A percentile compares a stretch with the other conserved stretches of the same genome.
These are phyloP conservation scores for Nannospalax galili DNA, from an alignment of 2,113 vertebrate genomes.

Conservation along the genomic window DNA sequence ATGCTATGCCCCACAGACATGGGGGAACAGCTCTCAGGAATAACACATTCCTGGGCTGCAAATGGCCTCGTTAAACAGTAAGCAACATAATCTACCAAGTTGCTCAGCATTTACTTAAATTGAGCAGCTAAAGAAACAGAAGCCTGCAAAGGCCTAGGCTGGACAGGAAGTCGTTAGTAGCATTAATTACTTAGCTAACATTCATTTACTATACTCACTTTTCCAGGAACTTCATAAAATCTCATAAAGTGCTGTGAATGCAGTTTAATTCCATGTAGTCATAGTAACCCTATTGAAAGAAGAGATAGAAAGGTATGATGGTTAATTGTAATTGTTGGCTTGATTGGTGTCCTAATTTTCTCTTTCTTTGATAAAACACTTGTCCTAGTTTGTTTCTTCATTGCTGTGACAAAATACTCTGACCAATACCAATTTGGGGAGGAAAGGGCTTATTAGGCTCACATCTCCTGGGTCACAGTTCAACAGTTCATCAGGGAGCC, in stretches of 20 bases:
- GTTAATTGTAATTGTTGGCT: background rate
- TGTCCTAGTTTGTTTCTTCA: too few species aligned
- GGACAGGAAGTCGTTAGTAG: background rate
- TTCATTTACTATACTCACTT: background rate
- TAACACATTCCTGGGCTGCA: background rate
- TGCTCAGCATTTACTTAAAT: background rate
- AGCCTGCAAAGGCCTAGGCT: background rate
- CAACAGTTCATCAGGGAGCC: background rate
- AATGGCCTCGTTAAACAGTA: background rate
- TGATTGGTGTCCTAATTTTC: background rate
- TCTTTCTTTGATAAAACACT: background rate
- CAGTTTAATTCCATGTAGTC: background rate
- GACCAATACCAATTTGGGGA: too few species aligned
- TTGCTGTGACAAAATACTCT: too few species aligned
- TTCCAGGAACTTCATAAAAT: background rate
- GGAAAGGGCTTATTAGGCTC: background rate
- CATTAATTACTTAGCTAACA: background rate
- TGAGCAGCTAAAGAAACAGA: conserved; percentile 18
- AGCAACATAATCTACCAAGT: background rate
- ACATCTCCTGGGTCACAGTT: background rate
- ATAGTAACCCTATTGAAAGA: background rate
- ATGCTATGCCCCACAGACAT: background rate
- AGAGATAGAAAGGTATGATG: background rate
- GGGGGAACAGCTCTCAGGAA: background rate
- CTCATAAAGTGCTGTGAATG: background rate